A percentile compares a stretch with the other conserved stretches of the same genome.
Conservation (phyloP, 2,797 vertebrate genomes). For the Eulemur albifrons region DNA sequence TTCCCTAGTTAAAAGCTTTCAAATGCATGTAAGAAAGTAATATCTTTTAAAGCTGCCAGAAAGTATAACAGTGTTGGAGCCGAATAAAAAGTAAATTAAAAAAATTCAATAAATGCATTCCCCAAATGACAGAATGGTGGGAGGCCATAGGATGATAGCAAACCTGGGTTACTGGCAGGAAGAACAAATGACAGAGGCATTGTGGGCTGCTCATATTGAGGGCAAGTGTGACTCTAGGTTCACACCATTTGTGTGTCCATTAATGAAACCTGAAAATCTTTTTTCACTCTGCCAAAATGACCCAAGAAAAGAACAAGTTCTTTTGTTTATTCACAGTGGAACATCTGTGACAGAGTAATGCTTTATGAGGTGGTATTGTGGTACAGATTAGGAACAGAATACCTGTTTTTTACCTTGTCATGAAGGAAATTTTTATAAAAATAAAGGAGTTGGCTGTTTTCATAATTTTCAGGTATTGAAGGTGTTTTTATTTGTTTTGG, state of each 20-base stretch:
- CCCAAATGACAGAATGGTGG: background rate
- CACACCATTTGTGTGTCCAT: background rate
- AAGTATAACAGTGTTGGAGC: background rate
- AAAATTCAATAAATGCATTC: background rate
- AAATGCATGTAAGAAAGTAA: background rate
- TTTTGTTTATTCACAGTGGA: slow-evolving; percentile 20
- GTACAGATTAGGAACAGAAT: background rate
- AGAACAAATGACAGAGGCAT: background rate
- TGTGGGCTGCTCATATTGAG: background rate
- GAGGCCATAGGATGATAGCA: background rate
- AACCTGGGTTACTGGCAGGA: background rate
- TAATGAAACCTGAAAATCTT: background rate
- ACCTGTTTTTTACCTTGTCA: background rate
- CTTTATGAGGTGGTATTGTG: background rate
- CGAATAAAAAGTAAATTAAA: slow-evolving; percentile 23
- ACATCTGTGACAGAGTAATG: background rate
- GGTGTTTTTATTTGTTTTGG: slow-evolving; percentile 31
- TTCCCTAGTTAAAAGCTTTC: background rate
- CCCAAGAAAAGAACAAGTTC: background rate
- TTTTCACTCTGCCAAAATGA: background rate
- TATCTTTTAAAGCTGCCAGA: slow-evolving; percentile 12
- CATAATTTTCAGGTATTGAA: background rate
- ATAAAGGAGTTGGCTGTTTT: slow-evolving; percentile 7
- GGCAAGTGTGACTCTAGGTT: background rate
- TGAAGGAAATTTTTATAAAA: slow-evolving; percentile 3